Evolutionary conservation across 2,797 vertebrate genomes (phyloP).

Genomic region (Sebastes iracundus): DNA sequence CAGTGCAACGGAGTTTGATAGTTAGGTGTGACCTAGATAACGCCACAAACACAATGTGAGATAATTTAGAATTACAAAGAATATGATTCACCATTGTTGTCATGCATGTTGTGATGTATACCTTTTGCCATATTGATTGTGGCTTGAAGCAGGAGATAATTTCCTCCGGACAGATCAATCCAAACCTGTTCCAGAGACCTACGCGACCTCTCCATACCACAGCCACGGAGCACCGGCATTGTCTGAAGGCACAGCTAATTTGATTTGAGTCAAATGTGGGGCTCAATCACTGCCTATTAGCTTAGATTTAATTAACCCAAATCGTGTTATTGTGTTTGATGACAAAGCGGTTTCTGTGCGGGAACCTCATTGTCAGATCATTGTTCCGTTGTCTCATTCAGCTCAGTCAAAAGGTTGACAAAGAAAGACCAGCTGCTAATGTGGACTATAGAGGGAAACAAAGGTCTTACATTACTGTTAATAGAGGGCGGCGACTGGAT

Average conservation of each 20-base stretch:
- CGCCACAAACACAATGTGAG: slow-evolving; percentile 2
- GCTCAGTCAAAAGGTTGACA: slow-evolving; percentile 74
- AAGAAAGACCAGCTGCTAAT: slow-evolving; percentile 64
- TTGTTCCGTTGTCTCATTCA: slow-evolving; percentile 79
- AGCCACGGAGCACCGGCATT: slow-evolving; percentile 48
- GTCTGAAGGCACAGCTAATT: slow-evolving; percentile 77
- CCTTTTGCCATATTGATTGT: slow-evolving; percentile 42
- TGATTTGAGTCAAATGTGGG: slow-evolving; percentile 79
- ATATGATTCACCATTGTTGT: not conserved
- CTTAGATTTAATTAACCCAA: slow-evolving; percentile 84
- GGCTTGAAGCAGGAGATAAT: slow-evolving; percentile 30
- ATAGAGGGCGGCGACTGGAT: slow-evolving; percentile 40
- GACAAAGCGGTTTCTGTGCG: slow-evolving; percentile 80
- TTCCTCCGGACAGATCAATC: slow-evolving; percentile 68
- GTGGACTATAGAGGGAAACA: slow-evolving; percentile 47
- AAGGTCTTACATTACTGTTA: slow-evolving; percentile 49
- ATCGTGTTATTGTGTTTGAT: slow-evolving; percentile 84
- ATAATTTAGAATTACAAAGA: not conserved
- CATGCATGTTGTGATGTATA: not conserved
- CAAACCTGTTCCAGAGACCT: slow-evolving; percentile 66
- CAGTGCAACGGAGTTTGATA: slow-evolving; percentile 29
- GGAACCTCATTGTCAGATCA: slow-evolving; percentile 82
- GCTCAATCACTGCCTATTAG: slow-evolving; percentile 81
- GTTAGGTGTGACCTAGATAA: slow-evolving; percentile 5
- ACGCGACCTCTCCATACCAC: slow-evolving; percentile 52